Evolutionary conservation across 2,888 invertebrate genomes (phyloP).

Genomic region (Mythimna albipuncta): DNA sequence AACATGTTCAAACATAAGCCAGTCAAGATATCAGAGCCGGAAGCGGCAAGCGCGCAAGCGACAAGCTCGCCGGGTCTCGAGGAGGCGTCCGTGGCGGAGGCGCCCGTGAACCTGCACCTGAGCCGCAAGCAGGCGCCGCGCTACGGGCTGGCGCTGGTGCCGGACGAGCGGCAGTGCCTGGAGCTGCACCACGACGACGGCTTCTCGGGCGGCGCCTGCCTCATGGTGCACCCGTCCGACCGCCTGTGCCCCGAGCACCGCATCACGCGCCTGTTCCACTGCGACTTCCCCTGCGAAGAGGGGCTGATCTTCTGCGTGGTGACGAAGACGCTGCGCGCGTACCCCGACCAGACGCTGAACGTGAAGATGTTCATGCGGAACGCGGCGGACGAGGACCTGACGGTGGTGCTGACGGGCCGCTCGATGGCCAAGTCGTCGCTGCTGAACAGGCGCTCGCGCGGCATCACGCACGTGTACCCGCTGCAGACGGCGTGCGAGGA

Average conservation of each 20-base stretch:
- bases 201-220: conserved; percentile 89
- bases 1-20: conserved; percentile 59
- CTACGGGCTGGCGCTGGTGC: conserved; percentile 69
- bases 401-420: conserved; percentile 72
- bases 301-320: conserved; percentile 80
- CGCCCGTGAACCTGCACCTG: conserved; percentile 72
- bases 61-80: background rate
- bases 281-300: conserved; percentile 76
- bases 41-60: background rate
- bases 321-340: conserved; percentile 73
- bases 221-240: conserved; percentile 84
- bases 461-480: conserved; percentile 62
- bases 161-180: conserved; percentile 78
- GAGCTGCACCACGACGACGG: conserved; percentile 82
- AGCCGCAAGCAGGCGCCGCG: conserved; percentile 60
- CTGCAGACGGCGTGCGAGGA: conserved; percentile 44
- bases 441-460: conserved; percentile 17
- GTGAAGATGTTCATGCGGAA: conserved; percentile 69
- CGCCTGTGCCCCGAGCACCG: conserved; percentile 66
- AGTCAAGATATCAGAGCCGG: conserved; percentile 26
- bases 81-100: conserved; percentile 18
- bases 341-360: conserved; percentile 75
- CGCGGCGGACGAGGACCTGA: conserved; percentile 40
- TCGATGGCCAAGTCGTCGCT: conserved; percentile 36
- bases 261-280: conserved; percentile 76